Evolutionary conservation across 2,888 invertebrate genomes (phyloP).

Genomic region (Troilus luridus): DNA sequence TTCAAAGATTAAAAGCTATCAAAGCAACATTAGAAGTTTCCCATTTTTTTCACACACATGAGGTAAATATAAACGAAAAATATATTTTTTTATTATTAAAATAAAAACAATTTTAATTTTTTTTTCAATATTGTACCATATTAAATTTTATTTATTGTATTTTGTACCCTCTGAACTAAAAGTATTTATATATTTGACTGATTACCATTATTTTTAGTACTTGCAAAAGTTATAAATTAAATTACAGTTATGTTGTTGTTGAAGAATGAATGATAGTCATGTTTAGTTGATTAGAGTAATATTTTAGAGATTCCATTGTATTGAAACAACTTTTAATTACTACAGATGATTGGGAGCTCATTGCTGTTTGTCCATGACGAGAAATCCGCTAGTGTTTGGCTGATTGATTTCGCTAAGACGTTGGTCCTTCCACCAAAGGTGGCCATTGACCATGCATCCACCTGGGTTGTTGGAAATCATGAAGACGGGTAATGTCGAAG

Average conservation of each 20-base stretch:
- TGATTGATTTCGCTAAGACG: constrained; percentile 98
- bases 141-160: no score
- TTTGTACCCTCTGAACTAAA: no score
- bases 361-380: constrained; percentile 95
- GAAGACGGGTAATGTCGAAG: constrained; percentile 78
- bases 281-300: constrained; percentile 3
- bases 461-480: constrained; percentile 93
- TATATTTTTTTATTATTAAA: no score
- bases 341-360: constrained; percentile 91
- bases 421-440: constrained; percentile 83
- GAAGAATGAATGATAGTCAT: neutral
- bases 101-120: no score
- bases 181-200: no score
- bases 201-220: neutral
- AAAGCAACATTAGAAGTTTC: constrained; percentile 87
- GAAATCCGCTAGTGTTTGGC: constrained; percentile 90
- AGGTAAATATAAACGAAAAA: constrained; percentile 71
- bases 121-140: no score
- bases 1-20: constrained; percentile 88
- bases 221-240: neutral
- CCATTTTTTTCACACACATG: constrained; percentile 91
- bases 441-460: constrained; percentile 82
- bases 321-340: constrained; percentile 64
- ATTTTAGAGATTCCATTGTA: neutral
- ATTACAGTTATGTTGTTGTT: constrained; percentile 59